Base-by-base conservation (phyloP, 1,140 invertebrate genomes). In the Brachionus manjavacas region DNA sequence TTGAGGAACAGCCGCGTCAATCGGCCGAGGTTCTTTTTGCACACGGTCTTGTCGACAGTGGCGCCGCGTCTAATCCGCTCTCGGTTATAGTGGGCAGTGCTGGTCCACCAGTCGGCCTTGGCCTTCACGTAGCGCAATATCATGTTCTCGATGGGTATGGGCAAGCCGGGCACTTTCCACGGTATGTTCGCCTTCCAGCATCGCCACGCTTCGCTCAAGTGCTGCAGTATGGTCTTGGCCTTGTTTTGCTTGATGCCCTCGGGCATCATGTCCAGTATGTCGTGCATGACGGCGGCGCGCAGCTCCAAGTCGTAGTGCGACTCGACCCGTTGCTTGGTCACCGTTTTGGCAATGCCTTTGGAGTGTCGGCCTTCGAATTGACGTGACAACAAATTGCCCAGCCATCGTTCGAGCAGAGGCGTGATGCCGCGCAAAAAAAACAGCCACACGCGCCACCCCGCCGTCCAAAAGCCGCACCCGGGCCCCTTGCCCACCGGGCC, bases 71-170 rank as follows among this genome's bases (percentile, higher is more conserved):
- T 85, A 81, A 91, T 91, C 85, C 98, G 92, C 90, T 99, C 98
- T 28, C 98, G 92, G 91, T 99, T 99, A 89, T 99, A 99, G 91
- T 99, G 98, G 1, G 97, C 97, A 0, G 98, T 99, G 89, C 99
- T 99, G 0, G 98, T 99, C 98, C 98, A 99, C 98, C 98, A 99
- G 90, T 99, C 98, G 0, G 98, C 97, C 89, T 99, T 99, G 93
- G 99, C 99, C 89, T 99, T 99, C 0, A 99, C 97, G 89, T 99
- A 99, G 55, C 98, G 92, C 20, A 99, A 92, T 86, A 99, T 99
- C 97, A 99, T 99, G 89, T 99, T 99, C 90, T 99, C 98, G 87
- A 99, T 99, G 0, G 98, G 98, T 66, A 95, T 99, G 0, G 98
- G 98, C 8, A 99, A 90, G 4, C 97, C 97, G 9, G 98, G 98